These are phyloP conservation scores for Erebia ligea DNA, from an alignment of 2,888 invertebrate species.

Conservation along the genomic window DNA sequence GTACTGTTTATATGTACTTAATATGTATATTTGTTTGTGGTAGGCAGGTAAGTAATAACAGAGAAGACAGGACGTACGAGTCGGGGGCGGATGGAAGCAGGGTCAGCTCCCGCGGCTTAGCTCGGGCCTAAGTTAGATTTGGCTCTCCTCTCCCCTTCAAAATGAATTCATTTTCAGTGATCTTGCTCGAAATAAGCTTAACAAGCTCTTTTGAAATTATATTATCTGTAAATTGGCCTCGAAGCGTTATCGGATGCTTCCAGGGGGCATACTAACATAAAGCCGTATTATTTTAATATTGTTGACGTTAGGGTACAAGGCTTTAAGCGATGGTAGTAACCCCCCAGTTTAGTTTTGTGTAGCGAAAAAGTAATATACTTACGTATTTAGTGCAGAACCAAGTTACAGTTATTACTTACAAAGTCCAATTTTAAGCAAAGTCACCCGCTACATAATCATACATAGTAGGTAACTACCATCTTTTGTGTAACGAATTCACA, in stretches of 20 bases:
- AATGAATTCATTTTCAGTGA: constrained; percentile 2
- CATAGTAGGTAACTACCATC: no score
- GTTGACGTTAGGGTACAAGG: no score
- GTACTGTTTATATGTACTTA: no score
- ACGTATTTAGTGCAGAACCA: no score
- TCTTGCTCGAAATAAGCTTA: constrained; percentile 1
- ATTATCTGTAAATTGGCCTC: not conserved
- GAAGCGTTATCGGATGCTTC: not conserved
- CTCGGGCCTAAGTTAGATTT: not conserved
- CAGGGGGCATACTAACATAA: not conserved
- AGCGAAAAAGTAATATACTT: not conserved
- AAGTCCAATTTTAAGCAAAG: not conserved
- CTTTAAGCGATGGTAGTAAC: not conserved
- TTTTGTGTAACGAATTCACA: no score
- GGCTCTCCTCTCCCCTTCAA: not conserved
- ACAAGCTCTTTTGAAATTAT: constrained; percentile 13
- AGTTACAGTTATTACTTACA: no score
- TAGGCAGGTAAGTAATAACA: not conserved
- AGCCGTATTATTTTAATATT: not conserved
- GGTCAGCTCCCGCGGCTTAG: not conserved
- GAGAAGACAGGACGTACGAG: not conserved
- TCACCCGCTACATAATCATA: not conserved
- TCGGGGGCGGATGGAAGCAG: constrained; percentile 8
- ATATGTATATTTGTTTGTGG: not conserved
- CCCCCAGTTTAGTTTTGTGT: no score